phyloP scores from a whole-genome alignment of 2,888 invertebrate genomes.

The Neria commutata region DNA sequence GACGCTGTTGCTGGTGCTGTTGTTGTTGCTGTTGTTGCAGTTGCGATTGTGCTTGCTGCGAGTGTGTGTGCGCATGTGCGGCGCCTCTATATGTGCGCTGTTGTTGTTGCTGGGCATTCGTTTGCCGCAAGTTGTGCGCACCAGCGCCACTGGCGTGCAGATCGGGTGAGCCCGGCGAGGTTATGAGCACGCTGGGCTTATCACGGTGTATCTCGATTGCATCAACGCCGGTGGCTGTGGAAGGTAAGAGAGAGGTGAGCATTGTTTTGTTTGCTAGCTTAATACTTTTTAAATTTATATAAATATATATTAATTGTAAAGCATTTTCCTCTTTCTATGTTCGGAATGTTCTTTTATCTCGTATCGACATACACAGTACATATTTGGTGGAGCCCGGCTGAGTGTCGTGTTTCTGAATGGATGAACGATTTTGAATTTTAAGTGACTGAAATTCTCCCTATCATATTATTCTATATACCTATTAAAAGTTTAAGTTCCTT shows the following conservation, averaged over 20 bases:
- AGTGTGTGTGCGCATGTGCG: slow-evolving; percentile 33
- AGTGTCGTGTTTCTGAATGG: too few relatives aligned
- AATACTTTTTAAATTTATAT: not conserved
- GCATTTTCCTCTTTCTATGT: slow-evolving; percentile 5
- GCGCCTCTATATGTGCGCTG: slow-evolving; percentile 38
- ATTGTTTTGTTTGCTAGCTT: not conserved
- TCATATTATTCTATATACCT: too few relatives aligned
- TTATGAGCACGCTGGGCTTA: slow-evolving; percentile 91
- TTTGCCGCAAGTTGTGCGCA: slow-evolving; percentile 43
- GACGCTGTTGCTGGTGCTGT: slow-evolving; percentile 40
- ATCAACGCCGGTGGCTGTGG: slow-evolving; percentile 50
- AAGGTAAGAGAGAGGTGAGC: slow-evolving; percentile 1
- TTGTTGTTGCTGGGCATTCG: slow-evolving; percentile 30
- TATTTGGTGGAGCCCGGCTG: too few relatives aligned
- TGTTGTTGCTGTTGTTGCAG: slow-evolving; percentile 16
- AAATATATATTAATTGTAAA: not conserved
- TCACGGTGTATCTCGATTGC: slow-evolving; percentile 67
- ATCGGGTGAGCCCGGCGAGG: slow-evolving; percentile 92
- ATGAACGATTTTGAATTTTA: too few relatives aligned
- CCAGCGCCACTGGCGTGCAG: slow-evolving; percentile 66
- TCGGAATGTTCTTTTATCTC: slow-evolving; percentile 9
- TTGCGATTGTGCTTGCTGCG: slow-evolving; percentile 22
- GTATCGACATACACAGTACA: slow-evolving; percentile 42
- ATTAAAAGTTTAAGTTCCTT: too few relatives aligned
- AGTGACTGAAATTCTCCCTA: too few relatives aligned